Conservation (phyloP, 1,140 invertebrate species). For the Diuraphis noxia region DNA sequence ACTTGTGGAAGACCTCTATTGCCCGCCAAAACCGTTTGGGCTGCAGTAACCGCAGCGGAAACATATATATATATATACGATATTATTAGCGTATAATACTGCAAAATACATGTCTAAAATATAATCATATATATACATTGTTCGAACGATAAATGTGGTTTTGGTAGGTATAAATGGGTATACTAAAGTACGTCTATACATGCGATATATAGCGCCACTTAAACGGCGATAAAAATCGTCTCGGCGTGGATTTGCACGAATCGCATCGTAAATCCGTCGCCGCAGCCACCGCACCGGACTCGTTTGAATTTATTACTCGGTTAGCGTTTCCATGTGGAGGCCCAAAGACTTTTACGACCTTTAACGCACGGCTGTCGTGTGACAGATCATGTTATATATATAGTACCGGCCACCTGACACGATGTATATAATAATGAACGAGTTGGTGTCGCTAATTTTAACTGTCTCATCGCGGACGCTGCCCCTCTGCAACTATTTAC, state of each 20-base stretch:
- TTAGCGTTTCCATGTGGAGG: too few relatives aligned
- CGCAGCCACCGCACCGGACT: not conserved
- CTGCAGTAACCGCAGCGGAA: not conserved
- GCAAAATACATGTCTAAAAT: not conserved
- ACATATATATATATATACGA: not conserved
- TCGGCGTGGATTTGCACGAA: not conserved
- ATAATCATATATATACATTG: not conserved
- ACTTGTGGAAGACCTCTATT: conserved; percentile 16
- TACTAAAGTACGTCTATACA: not conserved
- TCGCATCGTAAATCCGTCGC: not conserved
- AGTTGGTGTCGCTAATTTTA: not conserved
- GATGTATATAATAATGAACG: not conserved
- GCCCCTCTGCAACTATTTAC: too few relatives aligned
- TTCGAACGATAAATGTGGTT: not conserved
- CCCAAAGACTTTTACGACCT: conserved; percentile 6
- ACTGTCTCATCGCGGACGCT: not conserved
- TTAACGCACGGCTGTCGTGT: not conserved
- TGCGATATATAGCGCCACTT: not conserved
- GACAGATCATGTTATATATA: not conserved
- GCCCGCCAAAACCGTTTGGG: not conserved
- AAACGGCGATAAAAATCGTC: conserved; percentile 26
- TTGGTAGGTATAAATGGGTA: not conserved
- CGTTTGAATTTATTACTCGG: not conserved
- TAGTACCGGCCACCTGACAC: too few relatives aligned
- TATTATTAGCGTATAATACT: not conserved